phyloP scores from a whole-genome alignment of 2,797 vertebrate genomes.

The Macrochelys suwanniensis region DNA sequence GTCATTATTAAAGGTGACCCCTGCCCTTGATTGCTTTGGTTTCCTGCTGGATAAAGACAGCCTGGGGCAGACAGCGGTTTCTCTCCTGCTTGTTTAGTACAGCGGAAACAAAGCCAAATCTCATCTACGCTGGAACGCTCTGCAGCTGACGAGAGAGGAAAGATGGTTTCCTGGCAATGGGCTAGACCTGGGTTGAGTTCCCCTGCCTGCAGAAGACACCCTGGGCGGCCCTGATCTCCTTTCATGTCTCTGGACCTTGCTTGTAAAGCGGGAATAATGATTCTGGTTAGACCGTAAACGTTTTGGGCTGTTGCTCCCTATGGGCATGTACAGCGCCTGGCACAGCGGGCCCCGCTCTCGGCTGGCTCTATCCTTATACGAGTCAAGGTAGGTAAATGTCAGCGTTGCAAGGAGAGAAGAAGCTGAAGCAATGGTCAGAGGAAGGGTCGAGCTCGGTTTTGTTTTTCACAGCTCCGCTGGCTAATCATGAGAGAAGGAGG shows the following conservation, averaged over 20 bases:
- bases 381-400: not conserved
- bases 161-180: not conserved
- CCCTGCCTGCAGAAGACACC: too few species aligned
- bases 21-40: not conserved
- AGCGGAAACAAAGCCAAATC: not conserved
- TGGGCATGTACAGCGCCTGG: not conserved
- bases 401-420: conserved; percentile 20
- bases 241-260: not conserved
- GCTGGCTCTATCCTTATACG: not conserved
- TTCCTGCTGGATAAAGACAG: not conserved
- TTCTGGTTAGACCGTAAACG: not conserved
- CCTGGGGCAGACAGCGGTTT: not conserved
- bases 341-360: not conserved
- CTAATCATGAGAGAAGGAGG: too few species aligned
- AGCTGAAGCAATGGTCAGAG: not conserved
- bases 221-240: not conserved
- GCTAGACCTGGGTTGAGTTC: not conserved
- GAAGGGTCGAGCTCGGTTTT: not conserved
- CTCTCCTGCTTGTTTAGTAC: not conserved
- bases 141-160: not conserved
- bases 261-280: not conserved
- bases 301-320: not conserved
- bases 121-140: not conserved
- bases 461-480: not conserved
- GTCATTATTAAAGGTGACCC: not conserved